Evolutionary conservation across 2,113 vertebrate genomes (phyloP).

Genomic region (Hippocampus barbouri): DNA sequence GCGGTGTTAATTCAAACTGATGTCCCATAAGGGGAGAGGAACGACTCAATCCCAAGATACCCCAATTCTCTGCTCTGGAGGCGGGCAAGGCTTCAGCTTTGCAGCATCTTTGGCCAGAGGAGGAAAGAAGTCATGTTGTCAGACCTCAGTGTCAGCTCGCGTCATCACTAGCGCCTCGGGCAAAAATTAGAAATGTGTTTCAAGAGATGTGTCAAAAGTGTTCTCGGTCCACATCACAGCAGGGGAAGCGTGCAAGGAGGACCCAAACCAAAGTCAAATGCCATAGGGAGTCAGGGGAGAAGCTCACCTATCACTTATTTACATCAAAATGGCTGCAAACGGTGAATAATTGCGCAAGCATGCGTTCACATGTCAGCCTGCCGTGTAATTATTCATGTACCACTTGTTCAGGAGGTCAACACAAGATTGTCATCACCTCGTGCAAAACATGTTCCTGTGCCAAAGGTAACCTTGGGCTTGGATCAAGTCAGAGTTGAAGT

Average conservation of each 20-base stretch:
- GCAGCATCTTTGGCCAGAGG: slow-evolving; percentile 63
- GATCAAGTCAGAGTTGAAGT: background rate
- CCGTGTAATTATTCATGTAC: slow-evolving; percentile 25
- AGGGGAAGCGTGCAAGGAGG: slow-evolving; percentile 42
- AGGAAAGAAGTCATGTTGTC: slow-evolving; percentile 69
- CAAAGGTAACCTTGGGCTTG: background rate
- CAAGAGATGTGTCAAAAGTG: slow-evolving; percentile 72
- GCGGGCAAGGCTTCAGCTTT: slow-evolving; percentile 46
- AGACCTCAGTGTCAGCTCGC: slow-evolving; percentile 72
- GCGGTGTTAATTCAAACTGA: slow-evolving; percentile 65
- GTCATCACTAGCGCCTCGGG: slow-evolving; percentile 61
- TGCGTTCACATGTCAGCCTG: slow-evolving; percentile 12
- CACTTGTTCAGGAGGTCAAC: slow-evolving; percentile 16
- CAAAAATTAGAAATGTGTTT: slow-evolving; percentile 70
- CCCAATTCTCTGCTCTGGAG: slow-evolving; percentile 49
- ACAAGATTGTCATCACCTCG: slow-evolving; percentile 23
- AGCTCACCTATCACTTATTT: slow-evolving; percentile 60
- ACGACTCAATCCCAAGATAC: slow-evolving; percentile 53
- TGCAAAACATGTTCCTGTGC: slow-evolving; percentile 1
- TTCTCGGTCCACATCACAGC: slow-evolving; percentile 70
- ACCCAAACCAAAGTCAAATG: slow-evolving; percentile 63
- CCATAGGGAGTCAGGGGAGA: slow-evolving; percentile 40
- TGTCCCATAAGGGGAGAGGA: slow-evolving; percentile 60
- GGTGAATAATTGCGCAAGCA: slow-evolving; percentile 33
- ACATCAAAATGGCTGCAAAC: slow-evolving; percentile 31